Evolutionary conservation across 2,113 vertebrate species (phyloP), one percentile per base, ranked within the genome.

Genomic region (Cynopterus brachyotis): DNA sequence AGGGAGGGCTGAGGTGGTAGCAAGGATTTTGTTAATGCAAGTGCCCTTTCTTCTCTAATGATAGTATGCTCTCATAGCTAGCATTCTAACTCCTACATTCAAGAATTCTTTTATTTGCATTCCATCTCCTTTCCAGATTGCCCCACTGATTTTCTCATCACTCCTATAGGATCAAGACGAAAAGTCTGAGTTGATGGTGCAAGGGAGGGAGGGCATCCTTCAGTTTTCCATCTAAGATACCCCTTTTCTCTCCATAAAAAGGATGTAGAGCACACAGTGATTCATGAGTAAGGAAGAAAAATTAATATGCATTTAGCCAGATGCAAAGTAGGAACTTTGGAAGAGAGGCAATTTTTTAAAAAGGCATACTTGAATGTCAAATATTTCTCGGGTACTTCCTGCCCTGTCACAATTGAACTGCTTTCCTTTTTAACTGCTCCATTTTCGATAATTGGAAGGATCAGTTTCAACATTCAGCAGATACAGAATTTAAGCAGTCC

Each of bases 281-380:
- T 55, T 96, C 95, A 85, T 57, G 60, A 89, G 22, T 67, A 94
- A 96, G 72, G 94, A 72, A 91, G 67, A 35, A 90, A 96, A 89
- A 95, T 87, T 94, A 97, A 97, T 90, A 94, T 81, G 78, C 91
- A 92, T 94, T 83, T 95, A 92, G 92, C 62, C 93, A 97, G 93
- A 90, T 92, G 94, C 94, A 86, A 96, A 96, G 64, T 76, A 90
- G 91, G 92, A 95, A 96, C 55, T 95, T 79, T 70, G 86, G 96
- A 96, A 97, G 89, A 93, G 93, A 97, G 89, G 94, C 88, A 37
- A 66, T 96, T 94, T 94, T 55, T 32, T 8, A 70, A 85, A 89
- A 91, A 96, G 80, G 81, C 73, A 84, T 72, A 50, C 50, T 64
- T 92, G 86, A 97, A 97, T 89, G 95, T 95, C 93, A 96, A 35